phyloP scores from a whole-genome alignment of 2,888 invertebrate species.

The Aproaerema taeniolella region DNA sequence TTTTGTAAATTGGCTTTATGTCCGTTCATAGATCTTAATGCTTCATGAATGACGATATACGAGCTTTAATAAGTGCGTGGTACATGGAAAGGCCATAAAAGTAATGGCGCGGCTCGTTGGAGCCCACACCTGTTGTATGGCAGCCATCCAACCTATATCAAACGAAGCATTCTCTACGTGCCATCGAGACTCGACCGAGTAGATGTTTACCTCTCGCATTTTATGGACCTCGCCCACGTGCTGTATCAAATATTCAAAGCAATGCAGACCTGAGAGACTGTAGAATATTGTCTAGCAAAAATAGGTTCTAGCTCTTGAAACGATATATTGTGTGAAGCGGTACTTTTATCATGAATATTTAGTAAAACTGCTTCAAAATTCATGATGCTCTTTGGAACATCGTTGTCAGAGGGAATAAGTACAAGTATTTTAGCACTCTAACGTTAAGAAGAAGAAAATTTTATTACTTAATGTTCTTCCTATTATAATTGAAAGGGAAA shows the following conservation, averaged over 20 bases:
- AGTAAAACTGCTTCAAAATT: too few relatives aligned
- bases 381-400: too few relatives aligned
- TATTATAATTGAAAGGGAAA: too few relatives aligned
- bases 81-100: conserved; percentile 48
- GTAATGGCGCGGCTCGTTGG: conserved; percentile 29
- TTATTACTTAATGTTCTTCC: too few relatives aligned
- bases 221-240: conserved; percentile 15
- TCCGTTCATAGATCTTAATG: conserved; percentile 37
- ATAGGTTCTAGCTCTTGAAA: too few relatives aligned
- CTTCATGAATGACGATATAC: conserved; percentile 38
- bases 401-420: too few relatives aligned
- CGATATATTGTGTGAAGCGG: too few relatives aligned
- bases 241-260: conserved; percentile 23
- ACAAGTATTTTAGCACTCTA: too few relatives aligned
- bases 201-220: conserved; percentile 9
- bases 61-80: conserved; percentile 31
- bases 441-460: too few relatives aligned
- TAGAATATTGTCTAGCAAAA: conserved; percentile 4
- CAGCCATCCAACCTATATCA: conserved; percentile 15
- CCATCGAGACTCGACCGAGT: too few relatives aligned
- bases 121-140: conserved; percentile 30
- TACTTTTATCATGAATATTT: too few relatives aligned
- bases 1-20: conserved; percentile 19
- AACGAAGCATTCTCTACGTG: too few relatives aligned
- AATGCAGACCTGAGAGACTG: background rate